These are phyloP conservation scores for Parnassius apollo DNA, from an alignment of 2,888 invertebrate species.

Conservation along the genomic window DNA sequence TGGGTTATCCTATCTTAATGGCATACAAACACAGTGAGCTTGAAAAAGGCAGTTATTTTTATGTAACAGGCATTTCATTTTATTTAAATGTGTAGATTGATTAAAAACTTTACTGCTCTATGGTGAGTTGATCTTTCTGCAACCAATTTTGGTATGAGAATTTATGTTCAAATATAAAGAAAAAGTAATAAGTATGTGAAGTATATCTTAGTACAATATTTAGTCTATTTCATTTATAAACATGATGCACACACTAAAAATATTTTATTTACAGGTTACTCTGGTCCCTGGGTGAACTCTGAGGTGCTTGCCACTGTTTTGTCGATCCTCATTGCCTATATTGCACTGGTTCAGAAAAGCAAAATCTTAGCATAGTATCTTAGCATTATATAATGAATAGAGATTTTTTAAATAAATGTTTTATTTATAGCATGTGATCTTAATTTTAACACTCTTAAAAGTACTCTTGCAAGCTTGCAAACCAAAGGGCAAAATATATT, in stretches of 20 bases:
- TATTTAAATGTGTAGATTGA: too few species aligned
- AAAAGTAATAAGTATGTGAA: neutral
- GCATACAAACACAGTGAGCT: too few species aligned
- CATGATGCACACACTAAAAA: neutral
- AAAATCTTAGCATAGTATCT: constrained; percentile 85
- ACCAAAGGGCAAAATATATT: too few species aligned
- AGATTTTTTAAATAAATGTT: constrained; percentile 44
- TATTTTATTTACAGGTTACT: constrained; percentile 83
- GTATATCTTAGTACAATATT: neutral
- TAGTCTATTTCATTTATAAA: neutral
- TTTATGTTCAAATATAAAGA: neutral
- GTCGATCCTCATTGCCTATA: constrained; percentile 90
- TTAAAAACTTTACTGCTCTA: too few species aligned
- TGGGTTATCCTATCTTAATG: too few species aligned
- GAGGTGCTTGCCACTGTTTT: constrained; percentile 92
- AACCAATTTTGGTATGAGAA: neutral
- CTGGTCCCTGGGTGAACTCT: constrained; percentile 95
- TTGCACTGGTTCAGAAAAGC: constrained; percentile 91
- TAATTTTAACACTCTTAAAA: constrained; percentile 11
- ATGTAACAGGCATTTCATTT: too few species aligned
- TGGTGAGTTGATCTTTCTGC: too few species aligned
- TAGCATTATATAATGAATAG: constrained; percentile 33
- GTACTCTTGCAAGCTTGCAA: too few species aligned
- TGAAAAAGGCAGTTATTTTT: too few species aligned
- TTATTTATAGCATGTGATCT: constrained; percentile 43